Evolutionary conservation across 2,797 vertebrate species (phyloP).

Genomic region (Lerista edwardsae): DNA sequence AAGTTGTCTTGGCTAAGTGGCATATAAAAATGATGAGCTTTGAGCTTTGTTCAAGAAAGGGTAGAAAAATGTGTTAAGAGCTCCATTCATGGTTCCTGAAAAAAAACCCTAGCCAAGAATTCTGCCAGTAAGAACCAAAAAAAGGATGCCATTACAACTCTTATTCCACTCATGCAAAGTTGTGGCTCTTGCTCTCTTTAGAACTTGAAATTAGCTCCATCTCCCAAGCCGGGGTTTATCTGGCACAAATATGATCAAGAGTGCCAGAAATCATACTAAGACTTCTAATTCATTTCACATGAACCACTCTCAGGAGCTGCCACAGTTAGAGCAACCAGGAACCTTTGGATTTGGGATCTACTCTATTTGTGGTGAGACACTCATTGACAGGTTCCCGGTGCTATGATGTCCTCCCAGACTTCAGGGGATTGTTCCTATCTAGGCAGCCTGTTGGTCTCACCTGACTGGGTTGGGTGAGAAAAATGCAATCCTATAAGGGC

Average conservation of each 20-base stretch:
- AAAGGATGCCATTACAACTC: constrained; percentile 15
- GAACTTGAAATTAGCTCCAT: constrained; percentile 30
- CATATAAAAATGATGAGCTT: constrained; percentile 52
- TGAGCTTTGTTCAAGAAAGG: constrained; percentile 20
- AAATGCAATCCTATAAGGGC: no score
- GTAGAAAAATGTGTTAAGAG: constrained; percentile 42
- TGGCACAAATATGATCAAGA: neutral
- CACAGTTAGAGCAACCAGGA: neutral
- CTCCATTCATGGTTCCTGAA: constrained; percentile 43
- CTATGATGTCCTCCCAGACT: neutral
- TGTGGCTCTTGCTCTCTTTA: neutral
- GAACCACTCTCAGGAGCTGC: neutral
- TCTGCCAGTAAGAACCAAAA: constrained; percentile 56
- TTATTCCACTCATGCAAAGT: constrained; percentile 44
- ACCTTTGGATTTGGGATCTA: neutral
- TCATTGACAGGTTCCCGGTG: neutral
- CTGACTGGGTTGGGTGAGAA: neutral
- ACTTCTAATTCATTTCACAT: constrained; percentile 39
- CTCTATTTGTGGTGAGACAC: neutral
- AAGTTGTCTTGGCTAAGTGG: constrained; percentile 59
- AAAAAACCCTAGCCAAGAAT: constrained; percentile 41
- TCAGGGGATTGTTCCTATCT: neutral
- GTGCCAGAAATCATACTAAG: constrained; percentile 18
- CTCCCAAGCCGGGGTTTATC: constrained; percentile 14
- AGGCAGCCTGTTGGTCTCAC: neutral